phyloP scores from a whole-genome alignment of 2,113 vertebrate species.

The Heterotis niloticus region DNA sequence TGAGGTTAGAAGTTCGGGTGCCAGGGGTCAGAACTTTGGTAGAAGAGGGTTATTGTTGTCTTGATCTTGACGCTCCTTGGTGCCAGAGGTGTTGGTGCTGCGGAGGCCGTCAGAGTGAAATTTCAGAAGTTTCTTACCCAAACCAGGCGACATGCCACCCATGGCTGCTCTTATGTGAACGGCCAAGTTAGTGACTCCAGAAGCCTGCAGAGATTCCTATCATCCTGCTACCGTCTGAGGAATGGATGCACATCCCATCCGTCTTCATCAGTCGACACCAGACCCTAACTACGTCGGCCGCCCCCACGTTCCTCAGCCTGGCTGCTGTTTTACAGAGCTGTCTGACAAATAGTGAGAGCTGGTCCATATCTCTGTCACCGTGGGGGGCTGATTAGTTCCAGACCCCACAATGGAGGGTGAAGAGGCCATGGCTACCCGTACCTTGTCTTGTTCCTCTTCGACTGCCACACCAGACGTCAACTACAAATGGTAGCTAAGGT shows the following conservation, averaged over 20 bases:
- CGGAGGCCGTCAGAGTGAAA: neutral
- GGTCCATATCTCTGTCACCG: slow-evolving; percentile 53
- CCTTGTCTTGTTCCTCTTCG: neutral
- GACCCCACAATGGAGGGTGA: slow-evolving; percentile 25
- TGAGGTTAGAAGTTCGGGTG: neutral
- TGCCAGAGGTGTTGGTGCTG: too few relatives aligned
- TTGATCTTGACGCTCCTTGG: neutral
- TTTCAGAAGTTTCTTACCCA: neutral
- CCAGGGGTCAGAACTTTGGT: neutral
- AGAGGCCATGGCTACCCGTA: slow-evolving; percentile 33
- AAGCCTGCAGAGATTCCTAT: neutral
- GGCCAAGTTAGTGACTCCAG: neutral
- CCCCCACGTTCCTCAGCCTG: slow-evolving; percentile 8
- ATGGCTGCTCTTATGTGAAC: neutral
- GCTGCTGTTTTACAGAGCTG: slow-evolving; percentile 44
- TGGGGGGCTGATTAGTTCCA: slow-evolving; percentile 56
- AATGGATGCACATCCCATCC: slow-evolving; percentile 21
- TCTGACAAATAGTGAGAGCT: slow-evolving; percentile 64
- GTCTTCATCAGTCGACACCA: slow-evolving; percentile 38
- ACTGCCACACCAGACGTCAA: neutral
- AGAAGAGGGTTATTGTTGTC: neutral
- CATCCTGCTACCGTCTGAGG: neutral
- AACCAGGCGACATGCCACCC: neutral
- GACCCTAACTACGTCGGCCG: slow-evolving; percentile 29
- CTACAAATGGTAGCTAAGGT: neutral